Base-by-base conservation (phyloP, 2,113 vertebrate genomes). In the Tychaedon coryphoeus region DNA sequence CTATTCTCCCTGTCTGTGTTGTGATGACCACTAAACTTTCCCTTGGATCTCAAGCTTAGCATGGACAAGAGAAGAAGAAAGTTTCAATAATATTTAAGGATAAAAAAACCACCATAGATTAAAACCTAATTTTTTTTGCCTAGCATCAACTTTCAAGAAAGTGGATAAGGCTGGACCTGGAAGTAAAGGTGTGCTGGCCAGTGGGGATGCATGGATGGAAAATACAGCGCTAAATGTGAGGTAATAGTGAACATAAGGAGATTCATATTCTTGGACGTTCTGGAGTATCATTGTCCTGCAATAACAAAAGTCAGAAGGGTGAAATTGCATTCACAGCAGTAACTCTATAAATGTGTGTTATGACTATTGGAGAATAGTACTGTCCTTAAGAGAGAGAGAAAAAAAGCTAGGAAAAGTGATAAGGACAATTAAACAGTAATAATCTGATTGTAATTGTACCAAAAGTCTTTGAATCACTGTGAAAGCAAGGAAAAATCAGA, bases 301-400 rank as follows among this genome's bases (percentile, higher is more conserved):
- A 36, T 24, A 58, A 12, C 42, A 67, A 56, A 82, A 78, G 12
- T 33, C 57, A 72, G 25, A 60, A 64, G 31, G 17, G 29, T 60
- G 24, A 82, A 85, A 75, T 19, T 33, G 2, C 14, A 16, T 61
- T 86, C 36, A 40, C 6, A 69, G 36, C 23, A 43, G 16, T 18
- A 64, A 17, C 42, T 75, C n/a, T 31, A 72, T n/a, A 53, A 79
- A 76, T 19, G 29, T 40, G 9, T 56, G 18, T 11, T 43, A 31
- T 0, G 0, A 12, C 9, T 60, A 9, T 73, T 58, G 31, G n/a
- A 40, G 12, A 65, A 42, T 5, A 34, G 1, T 24, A 14, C 5
- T 51, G 28, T 23, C 15, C 31, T 4, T 67, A 19, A 64, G 56
- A 78, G 23, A 23, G 47, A 24, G 9, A 26, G 26, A 24, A 36